Conservation (phyloP, 1,140 invertebrate species). For the Apis florea region DNA sequence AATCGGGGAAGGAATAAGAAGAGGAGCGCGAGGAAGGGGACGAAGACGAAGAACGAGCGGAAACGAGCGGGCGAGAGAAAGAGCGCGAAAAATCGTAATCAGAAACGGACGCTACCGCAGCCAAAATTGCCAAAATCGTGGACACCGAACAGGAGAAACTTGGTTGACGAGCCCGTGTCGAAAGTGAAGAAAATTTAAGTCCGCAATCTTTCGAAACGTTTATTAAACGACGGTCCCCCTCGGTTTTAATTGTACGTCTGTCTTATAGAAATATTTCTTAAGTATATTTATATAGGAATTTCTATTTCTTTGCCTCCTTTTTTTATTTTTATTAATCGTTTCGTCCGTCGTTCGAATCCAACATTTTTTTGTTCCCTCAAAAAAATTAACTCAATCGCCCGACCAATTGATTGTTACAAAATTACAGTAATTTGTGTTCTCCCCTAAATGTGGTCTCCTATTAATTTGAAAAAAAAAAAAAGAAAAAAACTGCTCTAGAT, state of each 20-base stretch:
- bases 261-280: background rate
- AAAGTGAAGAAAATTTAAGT: conserved; percentile 58
- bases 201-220: too few species aligned
- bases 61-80: background rate
- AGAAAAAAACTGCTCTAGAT: too few species aligned
- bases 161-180: conserved; percentile 62
- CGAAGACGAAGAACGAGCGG: conserved; percentile 2
- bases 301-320: background rate
- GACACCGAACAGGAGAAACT: conserved; percentile 57
- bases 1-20: conserved; percentile 15
- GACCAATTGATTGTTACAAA: too few species aligned
- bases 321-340: background rate
- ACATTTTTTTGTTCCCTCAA: background rate
- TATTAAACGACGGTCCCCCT: background rate
- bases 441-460: too few species aligned
- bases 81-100: conserved; percentile 34
- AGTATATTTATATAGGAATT: background rate
- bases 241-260: too few species aligned
- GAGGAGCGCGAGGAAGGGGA: conserved; percentile 8
- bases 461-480: too few species aligned
- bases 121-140: conserved; percentile 62
- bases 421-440: too few species aligned
- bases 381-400: too few species aligned
- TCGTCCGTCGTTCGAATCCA: background rate
- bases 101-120: conserved; percentile 21